Base-by-base conservation (phyloP, 2,113 vertebrate species). In the Brachionichthys hirsutus region DNA sequence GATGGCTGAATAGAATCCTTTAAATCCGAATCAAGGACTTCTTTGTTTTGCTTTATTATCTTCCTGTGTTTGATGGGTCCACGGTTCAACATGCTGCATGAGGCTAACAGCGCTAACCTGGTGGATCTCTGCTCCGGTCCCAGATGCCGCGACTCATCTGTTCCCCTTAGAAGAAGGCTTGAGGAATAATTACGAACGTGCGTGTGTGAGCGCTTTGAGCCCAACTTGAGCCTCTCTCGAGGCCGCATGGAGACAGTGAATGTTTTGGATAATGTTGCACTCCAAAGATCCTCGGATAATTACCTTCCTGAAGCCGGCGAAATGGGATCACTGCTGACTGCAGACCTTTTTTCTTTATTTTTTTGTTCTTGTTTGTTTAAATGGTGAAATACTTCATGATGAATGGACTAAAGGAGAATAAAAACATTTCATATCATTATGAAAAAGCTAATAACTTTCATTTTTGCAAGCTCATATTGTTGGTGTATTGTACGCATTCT, bases 231-330 rank as follows among this genome's bases (percentile, higher is more conserved):
- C 48, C 20, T 36, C 54, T 62, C 82, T 69, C 18, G 1, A 78
- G 52, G 56, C 53, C 2, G 9, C 9, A 6, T 20, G 17, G 12
- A 59, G 67, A 54, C 47, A 17, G 17, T 22, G 42, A 75, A 9
- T 44, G 43, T 4, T 10, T 30, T 30, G 24, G 24, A 30, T 30
- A 30, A 30, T 30, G 60, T 49, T 46, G 59, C 69, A 41, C 75
- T 73, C 42, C 36, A 38, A 69, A 45, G 63, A 60, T 68, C 57
- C 3, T 67, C 64, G 44, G 20, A 54, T 75, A 80, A 82, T 80
- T 75, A 78, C 67, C 57, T 64, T 18, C 34, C 57, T 30, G 45
- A 62, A 54, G 8, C 19, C 0, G 12, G 20, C 43, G 61, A 46
- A 54, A 60, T n/a, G 44, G 17, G 22, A 54, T 14, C 5, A 13